Conservation (phyloP, 2,888 invertebrate genomes). For the Orthosia gothica region DNA sequence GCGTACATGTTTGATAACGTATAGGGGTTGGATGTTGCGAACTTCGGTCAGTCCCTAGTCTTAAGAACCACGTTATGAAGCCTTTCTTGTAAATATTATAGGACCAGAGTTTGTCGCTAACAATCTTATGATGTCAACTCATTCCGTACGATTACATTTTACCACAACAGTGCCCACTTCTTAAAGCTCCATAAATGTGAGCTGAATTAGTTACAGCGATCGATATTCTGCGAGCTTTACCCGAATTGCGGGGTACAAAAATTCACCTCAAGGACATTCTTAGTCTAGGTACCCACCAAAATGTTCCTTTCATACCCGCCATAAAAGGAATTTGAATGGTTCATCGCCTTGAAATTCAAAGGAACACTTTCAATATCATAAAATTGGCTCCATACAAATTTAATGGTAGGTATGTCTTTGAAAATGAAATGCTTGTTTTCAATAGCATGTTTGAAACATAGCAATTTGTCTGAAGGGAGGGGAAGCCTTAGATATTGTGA, state of each 20-base stretch:
- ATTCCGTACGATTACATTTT: not conserved
- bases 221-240: constrained; percentile 16
- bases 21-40: too few species aligned
- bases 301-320: not conserved
- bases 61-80: not conserved
- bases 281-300: not conserved
- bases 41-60: not conserved
- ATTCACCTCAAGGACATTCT: constrained; percentile 9
- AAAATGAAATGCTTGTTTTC: constrained; percentile 12
- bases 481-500: constrained; percentile 50
- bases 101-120: not conserved
- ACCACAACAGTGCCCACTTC: not conserved
- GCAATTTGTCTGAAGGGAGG: constrained; percentile 37
- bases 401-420: constrained; percentile 9
- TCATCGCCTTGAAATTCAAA: not conserved
- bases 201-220: constrained; percentile 4
- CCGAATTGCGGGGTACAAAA: constrained; percentile 13
- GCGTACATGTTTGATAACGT: not conserved
- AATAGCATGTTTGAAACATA: constrained; percentile 17
- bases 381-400: not conserved
- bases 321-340: not conserved
- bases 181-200: not conserved
- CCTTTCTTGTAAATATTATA: not conserved
- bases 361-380: not conserved
- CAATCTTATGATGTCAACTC: too few species aligned